These are phyloP conservation scores for Mizuhopecten yessoensis DNA, from an alignment of 1,140 invertebrate species.

Conservation along the genomic window DNA sequence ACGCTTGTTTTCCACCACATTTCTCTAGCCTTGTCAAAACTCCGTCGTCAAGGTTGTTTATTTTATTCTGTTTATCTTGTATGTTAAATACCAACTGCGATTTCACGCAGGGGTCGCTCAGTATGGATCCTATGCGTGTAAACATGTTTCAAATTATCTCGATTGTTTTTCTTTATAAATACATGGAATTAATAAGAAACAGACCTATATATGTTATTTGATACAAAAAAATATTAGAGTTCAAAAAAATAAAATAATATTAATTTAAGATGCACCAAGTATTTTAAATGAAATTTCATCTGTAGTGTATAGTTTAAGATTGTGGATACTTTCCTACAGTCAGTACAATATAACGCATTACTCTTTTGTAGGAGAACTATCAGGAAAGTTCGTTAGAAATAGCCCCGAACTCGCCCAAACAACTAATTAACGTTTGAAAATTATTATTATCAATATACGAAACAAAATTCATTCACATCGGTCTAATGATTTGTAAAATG, in stretches of 20 bases:
- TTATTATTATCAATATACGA: too few species aligned
- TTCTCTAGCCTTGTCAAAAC: conserved; percentile 12
- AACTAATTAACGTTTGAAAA: too few species aligned
- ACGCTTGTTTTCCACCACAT: background rate
- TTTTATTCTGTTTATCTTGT: background rate
- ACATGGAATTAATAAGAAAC: background rate
- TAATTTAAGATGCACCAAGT: too few species aligned
- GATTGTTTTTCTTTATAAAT: background rate
- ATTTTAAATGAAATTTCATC: too few species aligned
- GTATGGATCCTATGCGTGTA: background rate
- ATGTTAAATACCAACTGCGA: background rate
- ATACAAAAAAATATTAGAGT: background rate
- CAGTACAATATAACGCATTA: too few species aligned
- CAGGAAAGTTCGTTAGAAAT: too few species aligned
- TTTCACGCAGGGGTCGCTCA: background rate
- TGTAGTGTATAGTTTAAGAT: too few species aligned
- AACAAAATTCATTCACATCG: too few species aligned
- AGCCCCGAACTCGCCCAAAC: too few species aligned
- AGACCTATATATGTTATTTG: background rate
- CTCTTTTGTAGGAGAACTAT: too few species aligned
- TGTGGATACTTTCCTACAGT: too few species aligned
- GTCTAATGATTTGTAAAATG: too few species aligned
- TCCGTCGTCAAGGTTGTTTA: background rate
- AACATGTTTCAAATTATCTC: conserved; percentile 12
- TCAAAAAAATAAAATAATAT: background rate